phyloP scores from a whole-genome alignment of 1,140 invertebrate species.

The Cyclargus thomasi region DNA sequence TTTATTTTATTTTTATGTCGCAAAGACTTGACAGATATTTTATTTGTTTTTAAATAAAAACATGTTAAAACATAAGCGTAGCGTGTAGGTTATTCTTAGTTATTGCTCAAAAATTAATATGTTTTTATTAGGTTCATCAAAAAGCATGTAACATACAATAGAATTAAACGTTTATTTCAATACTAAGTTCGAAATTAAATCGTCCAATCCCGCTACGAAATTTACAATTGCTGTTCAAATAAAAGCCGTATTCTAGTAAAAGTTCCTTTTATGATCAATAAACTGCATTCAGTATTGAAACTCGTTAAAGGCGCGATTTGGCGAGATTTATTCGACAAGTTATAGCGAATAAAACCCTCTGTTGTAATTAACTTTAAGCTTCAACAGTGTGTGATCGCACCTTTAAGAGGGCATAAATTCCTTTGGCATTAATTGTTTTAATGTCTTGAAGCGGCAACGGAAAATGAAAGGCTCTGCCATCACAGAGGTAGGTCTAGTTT shows the following conservation, averaged over 20 bases:
- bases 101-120: too few relatives aligned
- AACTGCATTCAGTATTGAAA: slow-evolving; percentile 33
- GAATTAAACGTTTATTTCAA: neutral
- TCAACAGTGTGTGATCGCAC: slow-evolving; percentile 12
- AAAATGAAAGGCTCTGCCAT: too few relatives aligned
- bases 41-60: too few relatives aligned
- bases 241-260: slow-evolving; percentile 22
- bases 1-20: too few relatives aligned
- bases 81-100: too few relatives aligned
- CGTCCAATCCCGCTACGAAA: neutral
- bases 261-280: slow-evolving; percentile 44
- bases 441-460: neutral
- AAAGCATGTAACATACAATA: neutral
- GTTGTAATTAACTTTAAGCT: slow-evolving; percentile 47
- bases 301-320: slow-evolving; percentile 46
- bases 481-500: too few relatives aligned
- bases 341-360: slow-evolving; percentile 43
- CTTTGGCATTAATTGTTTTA: neutral
- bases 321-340: slow-evolving; percentile 60
- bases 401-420: neutral
- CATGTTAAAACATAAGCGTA: too few relatives aligned
- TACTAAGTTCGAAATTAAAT: neutral
- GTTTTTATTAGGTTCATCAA: too few relatives aligned
- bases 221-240: slow-evolving; percentile 8
- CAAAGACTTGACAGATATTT: too few relatives aligned